A percentile compares a stretch with the other conserved stretches of the same genome.
These are phyloP conservation scores for Xanthia icteritia DNA, from an alignment of 2,888 invertebrate genomes.

Conservation along the genomic window DNA sequence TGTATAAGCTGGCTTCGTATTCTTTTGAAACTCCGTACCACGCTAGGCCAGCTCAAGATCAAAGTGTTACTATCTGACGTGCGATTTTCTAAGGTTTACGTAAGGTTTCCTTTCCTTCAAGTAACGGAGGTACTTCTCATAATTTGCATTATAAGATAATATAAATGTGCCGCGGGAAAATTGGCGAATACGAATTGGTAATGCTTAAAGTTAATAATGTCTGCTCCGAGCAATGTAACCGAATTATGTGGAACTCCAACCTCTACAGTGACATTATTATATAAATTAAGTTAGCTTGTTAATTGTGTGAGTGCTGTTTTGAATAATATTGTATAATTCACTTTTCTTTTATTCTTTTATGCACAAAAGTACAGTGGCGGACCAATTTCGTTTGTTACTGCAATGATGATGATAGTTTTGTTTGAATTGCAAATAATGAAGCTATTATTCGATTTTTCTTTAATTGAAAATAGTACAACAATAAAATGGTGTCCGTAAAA, in stretches of 20 bases:
- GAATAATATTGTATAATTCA: not conserved
- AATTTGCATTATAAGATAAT: conserved; percentile 44
- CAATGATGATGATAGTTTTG: not conserved
- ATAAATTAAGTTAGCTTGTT: conserved; percentile 13
- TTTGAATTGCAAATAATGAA: not conserved
- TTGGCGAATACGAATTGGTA: conserved; percentile 44
- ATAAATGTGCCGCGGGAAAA: conserved; percentile 19
- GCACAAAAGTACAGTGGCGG: too few species aligned
- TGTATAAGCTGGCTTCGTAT: not conserved
- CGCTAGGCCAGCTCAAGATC: not conserved
- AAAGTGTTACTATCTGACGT: not conserved
- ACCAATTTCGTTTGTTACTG: too few species aligned
- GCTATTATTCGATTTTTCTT: too few species aligned
- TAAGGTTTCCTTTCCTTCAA: conserved; percentile 3
- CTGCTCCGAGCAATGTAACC: conserved; percentile 11
- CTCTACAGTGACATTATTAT: conserved; percentile 15
- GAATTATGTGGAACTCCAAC: conserved; percentile 21
- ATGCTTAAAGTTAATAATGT: conserved; percentile 43
- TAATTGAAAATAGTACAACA: not conserved
- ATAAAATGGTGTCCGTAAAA: too few species aligned
- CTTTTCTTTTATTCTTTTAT: not conserved
- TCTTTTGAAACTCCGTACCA: not conserved
- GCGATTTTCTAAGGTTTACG: not conserved
- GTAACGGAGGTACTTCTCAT: not conserved
- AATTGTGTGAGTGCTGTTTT: not conserved